Evolutionary conservation across 2,888 invertebrate genomes (phyloP).

Genomic region (Buathra laborator): DNA sequence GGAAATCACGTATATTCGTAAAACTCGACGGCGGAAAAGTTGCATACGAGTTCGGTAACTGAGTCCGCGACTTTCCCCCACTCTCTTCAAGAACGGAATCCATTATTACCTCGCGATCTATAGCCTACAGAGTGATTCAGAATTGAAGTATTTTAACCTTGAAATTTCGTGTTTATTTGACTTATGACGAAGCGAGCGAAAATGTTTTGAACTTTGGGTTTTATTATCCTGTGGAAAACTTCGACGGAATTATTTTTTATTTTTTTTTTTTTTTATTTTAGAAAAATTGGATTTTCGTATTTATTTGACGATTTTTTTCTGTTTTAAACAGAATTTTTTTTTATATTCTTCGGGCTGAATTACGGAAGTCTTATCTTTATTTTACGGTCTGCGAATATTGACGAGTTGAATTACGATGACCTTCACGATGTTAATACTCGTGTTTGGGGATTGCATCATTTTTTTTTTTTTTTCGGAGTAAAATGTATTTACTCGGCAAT

Average conservation of each 20-base stretch:
- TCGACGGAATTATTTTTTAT: background rate
- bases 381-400: background rate
- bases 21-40: conserved; percentile 53
- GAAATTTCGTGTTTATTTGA: conserved; percentile 27
- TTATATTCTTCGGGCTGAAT: too few species aligned
- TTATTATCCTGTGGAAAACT: too few species aligned
- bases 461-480: background rate
- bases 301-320: too few species aligned
- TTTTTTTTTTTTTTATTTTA: background rate
- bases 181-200: background rate
- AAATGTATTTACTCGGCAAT: background rate
- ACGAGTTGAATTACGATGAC: background rate
- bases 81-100: conserved; percentile 17
- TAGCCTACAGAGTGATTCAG: conserved; percentile 48
- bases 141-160: conserved; percentile 35
- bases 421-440: too few species aligned
- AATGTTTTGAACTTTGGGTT: too few species aligned
- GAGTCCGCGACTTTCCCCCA: conserved; percentile 44
- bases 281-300: too few species aligned
- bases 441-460: background rate
- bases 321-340: too few species aligned
- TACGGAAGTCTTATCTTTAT: too few species aligned
- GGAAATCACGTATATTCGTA: background rate
- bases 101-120: conserved; percentile 35
- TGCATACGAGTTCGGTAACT: conserved; percentile 45